These are phyloP conservation scores for Copidosoma floridanum DNA, from an alignment of 1,140 invertebrate species.

Conservation along the genomic window DNA sequence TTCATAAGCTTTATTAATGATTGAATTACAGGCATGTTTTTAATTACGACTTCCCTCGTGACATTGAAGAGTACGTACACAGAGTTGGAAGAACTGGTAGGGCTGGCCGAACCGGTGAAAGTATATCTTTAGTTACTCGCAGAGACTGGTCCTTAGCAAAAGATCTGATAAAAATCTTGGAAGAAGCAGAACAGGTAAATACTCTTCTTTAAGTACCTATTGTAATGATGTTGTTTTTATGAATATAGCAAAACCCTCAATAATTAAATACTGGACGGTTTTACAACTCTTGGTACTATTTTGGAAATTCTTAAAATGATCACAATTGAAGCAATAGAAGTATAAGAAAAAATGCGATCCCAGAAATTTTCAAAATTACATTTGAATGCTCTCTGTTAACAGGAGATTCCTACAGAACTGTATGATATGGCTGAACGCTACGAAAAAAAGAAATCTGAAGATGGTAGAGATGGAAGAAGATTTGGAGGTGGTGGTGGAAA, in stretches of 20 bases:
- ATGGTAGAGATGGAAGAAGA: conserved; percentile 45
- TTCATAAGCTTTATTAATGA: too few relatives aligned
- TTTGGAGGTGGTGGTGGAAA: conserved; percentile 25
- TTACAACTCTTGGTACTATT: too few relatives aligned
- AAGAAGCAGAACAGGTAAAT: conserved; percentile 67
- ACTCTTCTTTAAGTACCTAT: neutral
- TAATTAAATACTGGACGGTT: too few relatives aligned
- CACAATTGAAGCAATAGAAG: neutral
- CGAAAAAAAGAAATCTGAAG: conserved; percentile 57
- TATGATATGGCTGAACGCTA: conserved; percentile 69
- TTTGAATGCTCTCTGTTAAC: neutral
- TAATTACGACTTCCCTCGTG: conserved; percentile 87
- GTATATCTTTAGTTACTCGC: conserved; percentile 78
- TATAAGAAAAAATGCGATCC: neutral
- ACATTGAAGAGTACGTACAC: conserved; percentile 91
- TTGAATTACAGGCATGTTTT: conserved; percentile 65
- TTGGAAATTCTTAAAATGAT: neutral
- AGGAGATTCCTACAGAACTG: conserved; percentile 71
- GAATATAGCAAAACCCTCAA: too few relatives aligned
- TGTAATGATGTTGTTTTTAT: neutral
- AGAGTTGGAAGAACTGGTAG: conserved; percentile 85
- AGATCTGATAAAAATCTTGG: conserved; percentile 80
- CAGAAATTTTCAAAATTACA: conserved; percentile 4
- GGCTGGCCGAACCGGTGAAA: conserved; percentile 79
- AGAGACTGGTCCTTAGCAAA: conserved; percentile 76